These are phyloP conservation scores for Papilio machaon DNA, from an alignment of 1,140 invertebrate species.

Conservation along the genomic window DNA sequence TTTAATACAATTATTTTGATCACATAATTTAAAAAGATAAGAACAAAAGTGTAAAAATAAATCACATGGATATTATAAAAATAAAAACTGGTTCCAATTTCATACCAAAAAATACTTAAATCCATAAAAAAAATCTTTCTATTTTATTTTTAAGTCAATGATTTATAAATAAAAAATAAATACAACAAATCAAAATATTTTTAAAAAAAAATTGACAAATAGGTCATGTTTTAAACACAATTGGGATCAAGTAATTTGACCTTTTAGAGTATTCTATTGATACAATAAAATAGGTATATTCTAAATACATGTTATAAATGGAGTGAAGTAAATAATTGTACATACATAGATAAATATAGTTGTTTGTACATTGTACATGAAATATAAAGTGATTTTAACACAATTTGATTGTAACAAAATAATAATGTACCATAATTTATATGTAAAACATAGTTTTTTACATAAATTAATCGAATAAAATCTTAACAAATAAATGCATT, in stretches of 20 bases:
- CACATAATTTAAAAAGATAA: neutral
- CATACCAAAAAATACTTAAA: too few species aligned
- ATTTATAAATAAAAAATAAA: neutral
- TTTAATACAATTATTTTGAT: neutral
- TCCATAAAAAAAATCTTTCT: too few species aligned
- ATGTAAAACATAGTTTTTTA: too few species aligned
- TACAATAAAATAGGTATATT: neutral
- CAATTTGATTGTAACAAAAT: too few species aligned
- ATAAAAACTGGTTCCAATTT: too few species aligned
- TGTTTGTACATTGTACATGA: neutral
- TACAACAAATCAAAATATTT: neutral
- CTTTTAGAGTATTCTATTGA: neutral
- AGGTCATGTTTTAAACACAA: constrained; percentile 9
- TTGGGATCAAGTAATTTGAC: constrained; percentile 3
- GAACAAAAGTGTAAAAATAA: neutral
- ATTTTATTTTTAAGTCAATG: too few species aligned
- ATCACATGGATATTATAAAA: too few species aligned
- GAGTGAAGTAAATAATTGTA: neutral
- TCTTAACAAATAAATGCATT: neutral
- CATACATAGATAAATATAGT: neutral
- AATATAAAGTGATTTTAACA: neutral
- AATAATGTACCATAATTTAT: too few species aligned
- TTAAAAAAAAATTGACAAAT: neutral
- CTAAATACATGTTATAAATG: neutral
- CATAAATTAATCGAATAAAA: neutral